Conservation (phyloP, 2,888 invertebrate species). For the Buathra laborator region DNA sequence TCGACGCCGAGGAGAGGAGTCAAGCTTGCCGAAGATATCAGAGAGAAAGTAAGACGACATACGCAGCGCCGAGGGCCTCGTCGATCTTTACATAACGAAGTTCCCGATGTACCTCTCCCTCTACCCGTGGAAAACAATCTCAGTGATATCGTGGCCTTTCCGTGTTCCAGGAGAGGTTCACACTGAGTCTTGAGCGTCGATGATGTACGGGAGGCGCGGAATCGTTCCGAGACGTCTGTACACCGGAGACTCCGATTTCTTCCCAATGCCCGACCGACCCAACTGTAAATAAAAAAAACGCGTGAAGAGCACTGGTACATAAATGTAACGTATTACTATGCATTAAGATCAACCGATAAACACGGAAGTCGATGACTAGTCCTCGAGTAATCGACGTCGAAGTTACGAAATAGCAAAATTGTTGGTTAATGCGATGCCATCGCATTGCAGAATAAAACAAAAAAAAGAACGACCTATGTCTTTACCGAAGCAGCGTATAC, state of each 20-base stretch:
- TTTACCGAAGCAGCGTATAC: neutral
- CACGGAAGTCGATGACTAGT: constrained; percentile 65
- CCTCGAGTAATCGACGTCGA: constrained; percentile 50
- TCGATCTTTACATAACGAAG: constrained; percentile 55
- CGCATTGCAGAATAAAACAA: neutral
- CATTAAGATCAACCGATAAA: constrained; percentile 72
- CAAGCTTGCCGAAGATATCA: constrained; percentile 89
- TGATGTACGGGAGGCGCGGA: constrained; percentile 49
- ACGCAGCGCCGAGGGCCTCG: constrained; percentile 39
- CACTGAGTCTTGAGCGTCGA: constrained; percentile 49
- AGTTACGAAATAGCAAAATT: neutral
- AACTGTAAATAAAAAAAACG: constrained; percentile 76
- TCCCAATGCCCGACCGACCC: constrained; percentile 48
- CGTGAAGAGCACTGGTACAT: constrained; percentile 77
- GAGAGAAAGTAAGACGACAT: constrained; percentile 85
- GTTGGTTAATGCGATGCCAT: neutral
- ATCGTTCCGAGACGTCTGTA: constrained; percentile 25
- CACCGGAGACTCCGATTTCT: constrained; percentile 69
- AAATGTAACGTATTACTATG: constrained; percentile 78
- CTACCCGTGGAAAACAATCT: constrained; percentile 16
- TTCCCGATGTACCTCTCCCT: neutral
- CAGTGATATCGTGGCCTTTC: constrained; percentile 55
- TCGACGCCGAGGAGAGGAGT: constrained; percentile 93
- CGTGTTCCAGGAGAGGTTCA: constrained; percentile 75
- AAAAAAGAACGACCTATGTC: neutral